phyloP scores from a whole-genome alignment of 2,113 vertebrate species.

The Leptobrachium ailaonicum region DNA sequence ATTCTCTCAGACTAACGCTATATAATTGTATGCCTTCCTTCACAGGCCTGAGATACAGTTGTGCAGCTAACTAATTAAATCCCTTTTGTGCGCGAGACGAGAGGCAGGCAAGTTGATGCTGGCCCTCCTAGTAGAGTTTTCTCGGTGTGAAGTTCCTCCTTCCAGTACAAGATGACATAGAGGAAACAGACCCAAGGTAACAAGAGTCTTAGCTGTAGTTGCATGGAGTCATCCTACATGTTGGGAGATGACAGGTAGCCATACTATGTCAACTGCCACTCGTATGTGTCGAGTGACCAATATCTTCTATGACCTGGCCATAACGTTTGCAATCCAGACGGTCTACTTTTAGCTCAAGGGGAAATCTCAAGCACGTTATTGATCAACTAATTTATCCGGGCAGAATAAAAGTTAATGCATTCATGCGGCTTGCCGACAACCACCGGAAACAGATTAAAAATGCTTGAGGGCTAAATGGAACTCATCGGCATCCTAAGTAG shows the following conservation, averaged over 20 bases:
- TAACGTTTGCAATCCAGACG: too few species aligned
- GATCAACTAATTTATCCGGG: too few species aligned
- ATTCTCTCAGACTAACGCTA: background rate
- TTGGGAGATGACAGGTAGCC: background rate
- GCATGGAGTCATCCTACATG: background rate
- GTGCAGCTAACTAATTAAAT: conserved; percentile 16
- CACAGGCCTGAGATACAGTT: background rate
- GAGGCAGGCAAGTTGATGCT: conserved; percentile 20
- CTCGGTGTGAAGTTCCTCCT: conserved; percentile 1
- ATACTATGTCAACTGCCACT: background rate
- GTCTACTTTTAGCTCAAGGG: too few species aligned
- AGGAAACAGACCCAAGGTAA: conserved; percentile 25
- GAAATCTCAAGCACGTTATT: too few species aligned
- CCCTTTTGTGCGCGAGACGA: background rate
- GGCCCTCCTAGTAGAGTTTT: background rate
- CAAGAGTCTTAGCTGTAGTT: background rate
- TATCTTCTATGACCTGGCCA: too few species aligned
- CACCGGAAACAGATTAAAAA: too few species aligned
- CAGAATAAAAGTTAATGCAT: too few species aligned
- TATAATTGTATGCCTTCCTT: conserved; percentile 12
- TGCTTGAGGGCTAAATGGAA: too few species aligned
- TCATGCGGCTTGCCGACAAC: too few species aligned
- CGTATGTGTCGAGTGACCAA: too few species aligned
- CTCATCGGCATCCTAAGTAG: too few species aligned
- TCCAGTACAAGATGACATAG: conserved; percentile 8